Conservation (phyloP, 2,888 invertebrate species). For the Sphaeridia pumilis region DNA sequence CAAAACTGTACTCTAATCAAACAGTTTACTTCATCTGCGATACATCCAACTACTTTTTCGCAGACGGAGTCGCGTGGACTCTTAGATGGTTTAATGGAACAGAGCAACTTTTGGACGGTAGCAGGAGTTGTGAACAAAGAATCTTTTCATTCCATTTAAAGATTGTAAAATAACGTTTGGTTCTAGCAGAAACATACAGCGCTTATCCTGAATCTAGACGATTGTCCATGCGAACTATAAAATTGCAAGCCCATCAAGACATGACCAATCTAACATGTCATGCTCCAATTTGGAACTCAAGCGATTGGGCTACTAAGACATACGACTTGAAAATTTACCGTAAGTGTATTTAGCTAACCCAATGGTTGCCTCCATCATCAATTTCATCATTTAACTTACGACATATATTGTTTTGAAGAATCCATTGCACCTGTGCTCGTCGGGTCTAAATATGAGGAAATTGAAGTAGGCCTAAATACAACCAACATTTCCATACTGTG, state of each 20-base stretch:
- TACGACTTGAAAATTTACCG: constrained; percentile 15
- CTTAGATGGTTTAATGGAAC: constrained; percentile 21
- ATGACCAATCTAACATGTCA: constrained; percentile 22
- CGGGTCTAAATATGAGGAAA: constrained; percentile 9
- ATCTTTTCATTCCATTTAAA: too few species aligned
- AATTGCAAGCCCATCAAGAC: constrained; percentile 15
- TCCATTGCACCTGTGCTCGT: constrained; percentile 22
- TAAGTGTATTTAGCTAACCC: neutral
- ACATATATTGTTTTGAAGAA: constrained; percentile 21
- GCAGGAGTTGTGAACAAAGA: too few species aligned
- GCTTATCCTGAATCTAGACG: constrained; percentile 5
- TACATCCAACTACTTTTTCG: constrained; percentile 26
- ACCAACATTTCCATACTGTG: constrained; percentile 22
- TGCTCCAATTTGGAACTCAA: constrained; percentile 34
- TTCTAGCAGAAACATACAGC: constrained; percentile 5
- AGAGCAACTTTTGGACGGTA: constrained; percentile 17
- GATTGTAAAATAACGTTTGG: neutral
- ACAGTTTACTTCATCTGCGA: constrained; percentile 22
- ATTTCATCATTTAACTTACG: neutral
- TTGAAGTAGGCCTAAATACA: constrained; percentile 23
- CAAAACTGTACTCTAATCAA: constrained; percentile 23
- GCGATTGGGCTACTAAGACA: constrained; percentile 23
- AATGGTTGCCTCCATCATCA: neutral
- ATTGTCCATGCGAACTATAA: constrained; percentile 8
- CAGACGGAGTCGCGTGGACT: constrained; percentile 30